These are phyloP conservation scores for Drosophila bipectinata DNA, from an alignment of 1,140 invertebrate species.

Conservation along the genomic window DNA sequence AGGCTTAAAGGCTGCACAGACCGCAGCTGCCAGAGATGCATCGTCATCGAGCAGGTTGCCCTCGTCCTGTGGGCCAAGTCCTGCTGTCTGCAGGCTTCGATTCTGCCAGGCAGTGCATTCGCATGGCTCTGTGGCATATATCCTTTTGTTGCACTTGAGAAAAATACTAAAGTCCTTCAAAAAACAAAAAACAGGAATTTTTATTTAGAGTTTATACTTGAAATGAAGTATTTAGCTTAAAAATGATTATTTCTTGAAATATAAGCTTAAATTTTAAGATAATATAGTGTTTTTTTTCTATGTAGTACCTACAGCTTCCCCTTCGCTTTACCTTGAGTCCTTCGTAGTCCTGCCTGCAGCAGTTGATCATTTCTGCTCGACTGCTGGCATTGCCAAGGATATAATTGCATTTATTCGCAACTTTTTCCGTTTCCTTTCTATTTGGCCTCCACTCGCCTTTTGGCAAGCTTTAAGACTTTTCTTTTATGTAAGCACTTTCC, in stretches of 20 bases:
- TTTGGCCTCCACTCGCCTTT: constrained; percentile 1
- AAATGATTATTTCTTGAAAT: too few species aligned
- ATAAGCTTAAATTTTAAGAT: too few species aligned
- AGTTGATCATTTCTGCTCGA: constrained; percentile 50
- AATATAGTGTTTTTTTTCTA: background rate
- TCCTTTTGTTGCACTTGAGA: constrained; percentile 10
- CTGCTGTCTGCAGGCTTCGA: constrained; percentile 19
- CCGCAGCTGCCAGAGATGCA: constrained; percentile 40
- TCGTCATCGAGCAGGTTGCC: constrained; percentile 20
- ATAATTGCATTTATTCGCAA: constrained; percentile 52
- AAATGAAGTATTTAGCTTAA: too few species aligned
- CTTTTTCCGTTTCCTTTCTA: constrained; percentile 38
- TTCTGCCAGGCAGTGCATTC: constrained; percentile 25
- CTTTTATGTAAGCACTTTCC: constrained; percentile 38
- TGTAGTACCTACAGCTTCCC: constrained; percentile 4
- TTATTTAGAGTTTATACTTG: too few species aligned
- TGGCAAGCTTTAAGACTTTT: constrained; percentile 37
- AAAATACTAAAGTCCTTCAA: background rate
- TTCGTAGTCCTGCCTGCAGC: constrained; percentile 35
- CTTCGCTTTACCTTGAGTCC: constrained; percentile 37
- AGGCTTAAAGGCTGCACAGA: constrained; percentile 35
- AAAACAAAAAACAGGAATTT: too few species aligned
- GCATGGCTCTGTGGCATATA: constrained; percentile 13
- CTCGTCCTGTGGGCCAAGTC: background rate
- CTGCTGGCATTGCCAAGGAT: constrained; percentile 47